Evolutionary conservation across 2,113 vertebrate genomes (phyloP), one percentile per base, ranked within the genome.

Genomic region (Amphiprion ocellaris): DNA sequence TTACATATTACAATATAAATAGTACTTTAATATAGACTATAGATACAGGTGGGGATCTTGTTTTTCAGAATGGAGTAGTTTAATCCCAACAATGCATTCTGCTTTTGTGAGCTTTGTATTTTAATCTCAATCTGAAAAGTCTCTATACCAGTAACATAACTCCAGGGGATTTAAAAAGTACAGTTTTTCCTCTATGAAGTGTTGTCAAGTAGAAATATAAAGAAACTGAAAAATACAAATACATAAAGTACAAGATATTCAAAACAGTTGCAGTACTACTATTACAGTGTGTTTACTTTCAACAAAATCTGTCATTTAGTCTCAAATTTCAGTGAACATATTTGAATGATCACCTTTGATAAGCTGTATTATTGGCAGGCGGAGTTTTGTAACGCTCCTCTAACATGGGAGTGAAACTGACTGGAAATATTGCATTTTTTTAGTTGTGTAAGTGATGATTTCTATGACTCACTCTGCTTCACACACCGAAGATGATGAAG

Each of bases 401-500:
- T 54, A 5, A 52, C 26, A 56, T 28, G 28, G 21, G 54, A 72
- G 55, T 28, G 28, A 49, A 63, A 60, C 17, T 39, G 21, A 44
- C 33, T 49, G 6, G 12, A 60, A 5, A 77, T 63, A 50, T 55
- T 17, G 41, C 17, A 24, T 15, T 28, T 66, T 58, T 46, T 82
- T 26, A 41, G 64, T 77, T 81, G 64, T 19, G 24, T 77, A 74
- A 74, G 50, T 61, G 49, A 4, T 47, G 67, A n/a, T 49, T 72
- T 28, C 8, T 33, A 4, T 79, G 62, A 79, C 71, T 85, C 63
- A 55, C 58, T 24, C 9, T 66, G 37, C 3, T 61, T 41, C 61
- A 62, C 44, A 46, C 39, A 24, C 10, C 52, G 16, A 58, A 28
- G 24, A 64, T 19, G 23, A 65, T 14, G 46, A 47, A 28, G 24